Evolutionary conservation across 2,113 vertebrate species (phyloP), one percentile per base, ranked within the genome.

Genomic region (Zosterops pallidus): DNA sequence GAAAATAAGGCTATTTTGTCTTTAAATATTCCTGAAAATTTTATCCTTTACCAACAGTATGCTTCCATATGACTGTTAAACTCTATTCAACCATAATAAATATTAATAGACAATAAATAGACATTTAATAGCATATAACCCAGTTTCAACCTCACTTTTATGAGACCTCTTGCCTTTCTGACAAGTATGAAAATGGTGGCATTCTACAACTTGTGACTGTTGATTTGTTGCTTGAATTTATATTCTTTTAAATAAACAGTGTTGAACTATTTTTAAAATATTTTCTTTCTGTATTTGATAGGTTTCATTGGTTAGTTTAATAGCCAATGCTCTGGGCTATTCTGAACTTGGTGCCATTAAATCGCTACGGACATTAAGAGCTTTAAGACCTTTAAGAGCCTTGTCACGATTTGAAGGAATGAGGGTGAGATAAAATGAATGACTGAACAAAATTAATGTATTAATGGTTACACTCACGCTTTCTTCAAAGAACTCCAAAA

Each of bases 401-500:
- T 97, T 99, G 97, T 99, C 99, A 75, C 98, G 99, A 42, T 99
- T 99, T 95, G 99, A 99, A 98, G 99, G 99, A 97, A 99, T 99
- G 99, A 98, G 99, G 99, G 99, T 99, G 98, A 99, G 99, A 97
- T 63, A 76, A 92, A 96, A 52, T 46, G 22, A 83, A 96, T 87
- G 37, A 81, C 12, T 94, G 46, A 91, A 88, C 33, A 88, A 86
- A 78, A 75, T 39, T 42, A 60, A 78, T 57, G 37, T 71, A 53
- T 42, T 49, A 26, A 26, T 62, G 47, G 55, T 88, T 82, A 71
- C 17, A 63, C 11, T 92, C 47, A 19, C 4, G 6, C 8, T 14
- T 80, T 52, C 46, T 86, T 42, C 68, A 77, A 79, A 86, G n/a
- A 91, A 69, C 28, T 79, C 26, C 67, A 89, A 18, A 68, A 81